Evolutionary conservation across 1,140 invertebrate species (phyloP).

Genomic region (Anoplolepis gracilipes): DNA sequence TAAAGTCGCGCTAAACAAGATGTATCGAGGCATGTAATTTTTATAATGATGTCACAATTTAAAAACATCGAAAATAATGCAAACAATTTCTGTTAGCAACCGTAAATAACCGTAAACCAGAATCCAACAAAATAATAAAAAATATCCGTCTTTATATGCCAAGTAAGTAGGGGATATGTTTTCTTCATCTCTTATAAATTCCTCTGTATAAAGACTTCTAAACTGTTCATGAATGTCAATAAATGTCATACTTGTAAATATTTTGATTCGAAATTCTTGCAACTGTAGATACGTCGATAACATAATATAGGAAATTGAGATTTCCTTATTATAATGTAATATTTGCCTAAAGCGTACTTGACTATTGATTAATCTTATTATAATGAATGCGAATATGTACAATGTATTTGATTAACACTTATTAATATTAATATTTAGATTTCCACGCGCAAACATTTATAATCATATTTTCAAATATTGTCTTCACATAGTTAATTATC

Average conservation of each 20-base stretch:
- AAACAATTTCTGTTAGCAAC: not conserved
- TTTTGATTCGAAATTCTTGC: not conserved
- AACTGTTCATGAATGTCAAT: not conserved
- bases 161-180: not conserved
- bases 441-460: too few relatives aligned
- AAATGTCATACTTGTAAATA: not conserved
- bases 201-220: too few relatives aligned
- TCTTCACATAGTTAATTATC: not conserved
- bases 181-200: too few relatives aligned
- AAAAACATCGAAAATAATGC: not conserved
- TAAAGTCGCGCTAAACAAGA: conserved; percentile 57
- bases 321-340: not conserved
- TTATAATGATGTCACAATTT: not conserved
- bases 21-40: not conserved
- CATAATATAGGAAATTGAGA: not conserved
- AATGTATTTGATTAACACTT: not conserved
- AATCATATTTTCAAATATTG: not conserved
- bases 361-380: not conserved
- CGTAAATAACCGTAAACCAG: not conserved
- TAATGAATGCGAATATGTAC: not conserved
- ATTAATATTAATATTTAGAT: not conserved
- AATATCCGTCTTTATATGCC: not conserved
- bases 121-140: not conserved
- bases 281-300: not conserved
- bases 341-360: too few relatives aligned